Percentiles rank a stretch among this genome's conserved stretches.
Evolutionary conservation across 2,113 vertebrate species (phyloP).

Genomic region (Halichoerus grypus): DNA sequence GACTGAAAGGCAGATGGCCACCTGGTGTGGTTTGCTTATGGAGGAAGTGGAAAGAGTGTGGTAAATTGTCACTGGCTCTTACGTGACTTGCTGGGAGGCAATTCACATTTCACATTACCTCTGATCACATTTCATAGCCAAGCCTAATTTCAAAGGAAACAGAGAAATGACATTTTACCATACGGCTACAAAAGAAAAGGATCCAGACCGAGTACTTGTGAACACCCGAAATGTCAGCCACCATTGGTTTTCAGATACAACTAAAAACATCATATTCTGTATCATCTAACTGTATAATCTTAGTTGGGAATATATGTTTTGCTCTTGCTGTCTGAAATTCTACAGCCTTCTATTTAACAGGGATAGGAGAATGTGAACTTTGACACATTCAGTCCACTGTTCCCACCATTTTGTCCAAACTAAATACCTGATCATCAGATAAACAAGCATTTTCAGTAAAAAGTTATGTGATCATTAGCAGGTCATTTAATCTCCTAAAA

Average conservation of each 20-base stretch:
- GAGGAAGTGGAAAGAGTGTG: no score
- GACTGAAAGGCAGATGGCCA: not conserved
- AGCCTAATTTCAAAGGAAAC: not conserved
- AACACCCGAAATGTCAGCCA: not conserved
- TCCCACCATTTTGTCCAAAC: not conserved
- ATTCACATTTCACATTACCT: not conserved
- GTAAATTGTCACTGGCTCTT: not conserved
- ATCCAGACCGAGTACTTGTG: not conserved
- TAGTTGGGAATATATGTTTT: not conserved
- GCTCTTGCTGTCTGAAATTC: not conserved
- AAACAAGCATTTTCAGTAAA: not conserved
- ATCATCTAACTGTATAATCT: not conserved
- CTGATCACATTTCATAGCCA: not conserved
- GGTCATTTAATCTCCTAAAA: not conserved
- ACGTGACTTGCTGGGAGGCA: not conserved
- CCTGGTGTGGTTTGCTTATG: not conserved
- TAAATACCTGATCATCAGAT: not conserved
- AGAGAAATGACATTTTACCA: not conserved
- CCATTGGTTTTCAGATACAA: not conserved
- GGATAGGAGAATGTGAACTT: not conserved
- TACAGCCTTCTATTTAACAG: not conserved
- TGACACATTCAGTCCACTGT: not conserved
- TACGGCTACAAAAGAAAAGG: not conserved
- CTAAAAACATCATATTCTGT: not conserved
- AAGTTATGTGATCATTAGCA: not conserved